Percentiles rank a stretch among this genome's conserved stretches.
These are phyloP conservation scores for Sebastiscus tertius DNA, from an alignment of 2,797 vertebrate genomes.

Conservation along the genomic window DNA sequence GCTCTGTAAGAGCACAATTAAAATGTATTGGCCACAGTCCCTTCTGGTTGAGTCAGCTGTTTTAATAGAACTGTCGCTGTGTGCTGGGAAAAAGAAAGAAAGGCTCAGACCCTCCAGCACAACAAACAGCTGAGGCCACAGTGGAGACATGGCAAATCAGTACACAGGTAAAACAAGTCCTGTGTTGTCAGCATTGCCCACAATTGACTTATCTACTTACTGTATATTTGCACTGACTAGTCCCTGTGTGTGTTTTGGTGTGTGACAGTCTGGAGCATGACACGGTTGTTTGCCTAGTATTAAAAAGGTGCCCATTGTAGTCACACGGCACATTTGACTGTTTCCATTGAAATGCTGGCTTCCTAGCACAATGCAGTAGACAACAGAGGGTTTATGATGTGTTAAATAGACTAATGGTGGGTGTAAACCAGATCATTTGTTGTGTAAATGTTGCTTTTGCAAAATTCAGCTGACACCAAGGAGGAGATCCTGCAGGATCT, in stretches of 20 bases:
- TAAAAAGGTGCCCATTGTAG: constrained; percentile 23
- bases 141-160: neutral
- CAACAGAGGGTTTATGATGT: constrained; percentile 18
- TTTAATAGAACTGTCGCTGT: neutral
- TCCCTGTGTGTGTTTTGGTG: constrained; percentile 45
- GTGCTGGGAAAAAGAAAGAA: neutral
- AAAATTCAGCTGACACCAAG: constrained; percentile 11
- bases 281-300: constrained; percentile 51
- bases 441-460: constrained; percentile 57
- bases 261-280: constrained; percentile 23
- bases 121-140: neutral
- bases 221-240: constrained; percentile 29
- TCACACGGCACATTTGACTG: neutral
- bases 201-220: neutral
- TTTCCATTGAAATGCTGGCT: neutral
- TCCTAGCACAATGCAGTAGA: neutral
- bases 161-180: constrained; percentile 5
- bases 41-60: neutral
- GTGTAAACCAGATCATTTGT: constrained; percentile 50
- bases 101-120: neutral
- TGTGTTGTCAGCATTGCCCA: neutral
- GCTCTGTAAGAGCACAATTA: neutral
- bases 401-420: constrained; percentile 37
- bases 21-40: too few species aligned
- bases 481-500: constrained; percentile 31